A percentile compares a stretch with the other conserved stretches of the same genome.
Conservation (phyloP, 2,113 vertebrate species). For the Silurus glanis region DNA sequence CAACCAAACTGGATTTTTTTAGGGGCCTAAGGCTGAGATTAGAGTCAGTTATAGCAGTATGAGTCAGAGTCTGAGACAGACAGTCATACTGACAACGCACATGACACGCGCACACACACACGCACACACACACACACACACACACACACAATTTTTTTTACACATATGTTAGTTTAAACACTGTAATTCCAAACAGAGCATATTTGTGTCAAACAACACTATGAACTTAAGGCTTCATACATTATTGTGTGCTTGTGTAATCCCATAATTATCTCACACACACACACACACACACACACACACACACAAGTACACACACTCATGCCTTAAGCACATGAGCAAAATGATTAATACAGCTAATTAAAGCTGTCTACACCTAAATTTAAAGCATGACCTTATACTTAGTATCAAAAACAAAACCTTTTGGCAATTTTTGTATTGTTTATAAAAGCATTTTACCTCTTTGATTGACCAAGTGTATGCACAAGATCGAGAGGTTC, state of each 20-base stretch:
- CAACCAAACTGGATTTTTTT: constrained; percentile 67
- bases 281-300: background rate
- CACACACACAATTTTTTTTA: background rate
- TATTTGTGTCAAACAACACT: constrained; percentile 5
- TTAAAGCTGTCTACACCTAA: background rate
- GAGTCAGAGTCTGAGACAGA: constrained; percentile 66
- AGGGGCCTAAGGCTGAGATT: constrained; percentile 61
- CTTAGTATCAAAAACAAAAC: background rate
- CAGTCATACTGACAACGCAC: constrained; percentile 38
- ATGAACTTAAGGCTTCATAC: background rate
- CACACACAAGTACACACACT: background rate
- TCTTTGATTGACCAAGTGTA: background rate
- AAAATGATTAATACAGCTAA: too few species aligned
- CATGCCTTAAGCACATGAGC: too few species aligned
- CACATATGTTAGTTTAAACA: background rate
- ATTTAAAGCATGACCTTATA: background rate
- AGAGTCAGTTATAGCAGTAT: constrained; percentile 66
- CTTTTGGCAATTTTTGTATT: background rate
- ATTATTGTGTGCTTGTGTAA: background rate
- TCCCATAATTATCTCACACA: background rate
- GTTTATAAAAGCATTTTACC: background rate
- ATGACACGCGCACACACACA: constrained; percentile 37
- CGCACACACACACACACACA: background rate
- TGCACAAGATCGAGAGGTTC: background rate
- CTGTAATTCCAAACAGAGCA: constrained; percentile 3